phyloP scores from a whole-genome alignment of 2,113 vertebrate genomes.

The Progne subis region DNA sequence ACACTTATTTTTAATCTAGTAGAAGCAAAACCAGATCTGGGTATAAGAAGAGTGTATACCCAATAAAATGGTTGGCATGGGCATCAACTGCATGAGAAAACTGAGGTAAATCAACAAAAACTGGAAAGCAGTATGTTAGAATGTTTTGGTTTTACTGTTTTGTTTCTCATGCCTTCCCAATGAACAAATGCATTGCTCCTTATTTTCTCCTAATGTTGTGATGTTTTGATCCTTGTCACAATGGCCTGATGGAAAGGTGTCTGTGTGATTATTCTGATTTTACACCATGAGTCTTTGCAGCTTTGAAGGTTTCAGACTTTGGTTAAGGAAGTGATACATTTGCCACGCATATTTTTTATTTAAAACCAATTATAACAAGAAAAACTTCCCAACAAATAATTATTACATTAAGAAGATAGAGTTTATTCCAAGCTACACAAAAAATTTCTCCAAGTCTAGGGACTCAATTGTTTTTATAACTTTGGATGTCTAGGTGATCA shows the following conservation, averaged over 20 bases:
- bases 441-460: background rate
- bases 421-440: background rate
- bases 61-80: background rate
- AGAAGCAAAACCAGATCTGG: background rate
- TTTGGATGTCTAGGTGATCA: background rate
- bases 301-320: background rate
- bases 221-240: background rate
- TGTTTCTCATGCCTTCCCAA: rapidly evolving
- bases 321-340: rapidly evolving
- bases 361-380: background rate
- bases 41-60: background rate
- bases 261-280: background rate
- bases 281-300: background rate
- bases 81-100: background rate
- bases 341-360: rapidly evolving
- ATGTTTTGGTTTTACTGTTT: background rate
- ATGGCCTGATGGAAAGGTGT: background rate
- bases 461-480: background rate
- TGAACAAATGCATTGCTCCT: background rate
- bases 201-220: background rate
- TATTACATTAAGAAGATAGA: background rate
- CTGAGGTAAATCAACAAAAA: background rate
- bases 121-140: background rate
- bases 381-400: background rate
- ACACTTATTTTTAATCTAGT: background rate